Evolutionary conservation across 2,113 vertebrate genomes (phyloP), one percentile per base, ranked within the genome.

Genomic region (Apodemus speciosus): DNA sequence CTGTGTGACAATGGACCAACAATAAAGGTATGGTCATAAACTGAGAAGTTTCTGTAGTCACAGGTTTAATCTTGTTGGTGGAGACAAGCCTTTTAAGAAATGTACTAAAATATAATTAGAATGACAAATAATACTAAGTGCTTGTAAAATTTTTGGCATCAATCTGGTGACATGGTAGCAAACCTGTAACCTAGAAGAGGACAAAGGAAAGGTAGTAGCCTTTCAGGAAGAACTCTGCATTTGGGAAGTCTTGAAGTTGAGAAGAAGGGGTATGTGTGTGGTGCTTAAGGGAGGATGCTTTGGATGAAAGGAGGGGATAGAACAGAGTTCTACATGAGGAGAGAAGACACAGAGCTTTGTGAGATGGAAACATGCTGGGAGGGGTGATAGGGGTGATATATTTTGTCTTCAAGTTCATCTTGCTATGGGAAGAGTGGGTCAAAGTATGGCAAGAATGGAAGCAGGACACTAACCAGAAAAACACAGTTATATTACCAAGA

Each of bases 281-380:
- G 3, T 9, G 3, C 46, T 53, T 56, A 25, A n/a, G 23, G 15
- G 5, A 56, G 51, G 56, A 69, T 7, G 32, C 43, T 30, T 11
- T 40, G 73, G 49, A 62, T 16, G 23, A 91, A 21, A 10, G 0
- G 0, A 58, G 9, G 32, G 43, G 69, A 13, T 2, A 2, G 4
- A 2, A n/a, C 30, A 15, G 7, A 51, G 14, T 4, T 3, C 1
- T 9, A 64, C 71, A 13, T 0, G 21, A 77, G 0, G 9, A 46
- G 18, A 71, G 43, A 87, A 23, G 2, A 23, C 3, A 27, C 1
- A 20, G 53, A 51, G 23, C 9, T 84, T 53, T 46, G 30, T 72
- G 25, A 60, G 9, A 72, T 46, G 62, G 11, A 87, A 35, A 27
- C 21, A 10, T 9, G 2, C 0, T 20, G 2, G 8, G 91, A 43